Base-by-base conservation (phyloP, 2,797 vertebrate species). In the Gallinago stenura region DNA sequence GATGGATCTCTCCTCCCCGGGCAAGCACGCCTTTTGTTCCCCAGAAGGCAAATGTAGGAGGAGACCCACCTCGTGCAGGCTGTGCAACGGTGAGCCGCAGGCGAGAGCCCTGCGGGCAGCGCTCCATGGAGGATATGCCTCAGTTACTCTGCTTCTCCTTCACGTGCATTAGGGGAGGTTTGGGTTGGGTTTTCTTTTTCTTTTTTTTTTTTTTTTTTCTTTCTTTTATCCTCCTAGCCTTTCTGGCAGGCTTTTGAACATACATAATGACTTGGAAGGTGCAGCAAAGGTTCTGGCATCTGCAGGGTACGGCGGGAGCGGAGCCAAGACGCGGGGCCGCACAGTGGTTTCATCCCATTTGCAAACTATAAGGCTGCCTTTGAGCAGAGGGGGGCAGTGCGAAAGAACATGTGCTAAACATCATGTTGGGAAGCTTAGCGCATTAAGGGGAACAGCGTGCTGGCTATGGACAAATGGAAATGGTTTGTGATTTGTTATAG, bases 281-380 rank as follows among this genome's bases (percentile, higher is more conserved):
- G 85, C 89, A 87, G 89, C 53, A 71, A 65, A 95, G 84, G 79
- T 68, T 96, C 92, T 97, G 95, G 92, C 66, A 95, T 66, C 58
- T 11, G 7, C 26, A 12, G 69, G 90, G 43, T 28, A 30, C 9
- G 30, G 85, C 31, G 89, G 89, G 87, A 87, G 86, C 56, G 1
- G 31, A 84, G 96, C 94, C 94, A 93, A 89, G 91, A 56, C 53
- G 76, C 61, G 28, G 66, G 88, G 85, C 89, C 79, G 45, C 69
- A 33, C 88, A 4, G 75, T 62, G 95, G 91, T 96, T 97, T 95
- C 96, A 96, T 83, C 92, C 95, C 95, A 97, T 97, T 97, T 97
- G 96, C 89, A 97, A 94, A 96, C 91, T 95, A 95, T 89, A 96
- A 97, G 93, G 93, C 93, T 80, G 93, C 78, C 93, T 97, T 98